Conservation (phyloP, 2,113 vertebrate species). For the Myiozetetes cayanensis region DNA sequence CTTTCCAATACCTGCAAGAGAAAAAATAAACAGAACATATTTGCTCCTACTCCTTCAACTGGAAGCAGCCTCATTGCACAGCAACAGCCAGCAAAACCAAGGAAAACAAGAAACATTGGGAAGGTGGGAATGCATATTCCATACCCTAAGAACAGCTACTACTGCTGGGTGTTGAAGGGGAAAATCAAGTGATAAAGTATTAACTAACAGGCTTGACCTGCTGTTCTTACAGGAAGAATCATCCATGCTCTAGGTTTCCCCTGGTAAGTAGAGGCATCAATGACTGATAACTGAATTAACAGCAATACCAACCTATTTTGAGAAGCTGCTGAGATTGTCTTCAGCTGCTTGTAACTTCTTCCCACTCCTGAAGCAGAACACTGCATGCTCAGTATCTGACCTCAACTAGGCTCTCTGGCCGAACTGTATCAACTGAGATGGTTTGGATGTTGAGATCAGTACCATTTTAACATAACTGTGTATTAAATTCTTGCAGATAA, state of each 20-base stretch:
- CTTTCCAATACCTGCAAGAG: not conserved
- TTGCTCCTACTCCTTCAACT: not conserved
- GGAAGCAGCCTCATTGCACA: not conserved
- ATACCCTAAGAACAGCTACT: not conserved
- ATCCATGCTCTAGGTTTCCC: not conserved
- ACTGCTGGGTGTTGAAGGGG: not conserved
- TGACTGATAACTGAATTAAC: not conserved
- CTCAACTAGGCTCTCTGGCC: not conserved
- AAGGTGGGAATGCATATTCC: not conserved
- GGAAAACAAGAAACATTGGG: not conserved
- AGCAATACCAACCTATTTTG: not conserved
- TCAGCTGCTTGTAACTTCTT: not conserved
- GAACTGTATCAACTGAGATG: not conserved
- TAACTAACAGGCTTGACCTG: not conserved
- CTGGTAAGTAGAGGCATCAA: not conserved
- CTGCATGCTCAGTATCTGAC: not conserved
- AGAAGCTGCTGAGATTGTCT: not conserved
- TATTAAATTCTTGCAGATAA: not conserved
- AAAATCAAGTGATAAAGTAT: not conserved
- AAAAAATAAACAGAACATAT: not conserved
- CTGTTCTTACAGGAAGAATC: not conserved
- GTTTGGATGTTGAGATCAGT: not conserved
- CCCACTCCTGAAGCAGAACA: rapidly evolving
- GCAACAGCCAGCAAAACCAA: not conserved
- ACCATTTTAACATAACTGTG: not conserved